phyloP scores from a whole-genome alignment of 2,113 vertebrate genomes.

The Microtus richardsoni region DNA sequence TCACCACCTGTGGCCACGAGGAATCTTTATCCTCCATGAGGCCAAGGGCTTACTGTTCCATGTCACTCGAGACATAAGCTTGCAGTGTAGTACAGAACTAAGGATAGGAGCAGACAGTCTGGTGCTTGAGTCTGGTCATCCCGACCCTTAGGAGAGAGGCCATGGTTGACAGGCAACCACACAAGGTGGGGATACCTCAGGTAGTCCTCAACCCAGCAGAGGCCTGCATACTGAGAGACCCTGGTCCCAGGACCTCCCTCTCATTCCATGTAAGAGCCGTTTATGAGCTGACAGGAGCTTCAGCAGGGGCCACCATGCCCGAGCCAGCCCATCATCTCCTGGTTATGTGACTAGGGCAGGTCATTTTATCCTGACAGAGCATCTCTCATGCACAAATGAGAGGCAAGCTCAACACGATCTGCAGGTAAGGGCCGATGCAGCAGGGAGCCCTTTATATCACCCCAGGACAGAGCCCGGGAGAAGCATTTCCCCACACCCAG shows the following conservation, averaged over 20 bases:
- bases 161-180: not conserved
- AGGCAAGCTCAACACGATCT: too few relatives aligned
- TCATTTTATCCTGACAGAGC: not conserved
- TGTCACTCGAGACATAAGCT: not conserved
- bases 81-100: not conserved
- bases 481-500: fast-evolving
- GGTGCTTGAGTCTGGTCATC: fast-evolving
- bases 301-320: fast-evolving
- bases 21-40: not conserved
- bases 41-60: not conserved
- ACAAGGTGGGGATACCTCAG: fast-evolving
- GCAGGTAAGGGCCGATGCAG: too few relatives aligned
- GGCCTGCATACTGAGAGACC: not conserved
- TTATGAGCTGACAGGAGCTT: fast-evolving
- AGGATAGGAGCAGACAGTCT: fast-evolving
- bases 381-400: not conserved
- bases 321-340: fast-evolving
- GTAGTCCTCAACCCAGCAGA: not conserved
- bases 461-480: not conserved
- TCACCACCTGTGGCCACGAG: not conserved
- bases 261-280: fast-evolving
- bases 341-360: not conserved
- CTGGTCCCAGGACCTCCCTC: not conserved
- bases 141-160: not conserved
- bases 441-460: fast-evolving